phyloP scores from a whole-genome alignment of 2,113 vertebrate species.

The Bos javanicus region DNA sequence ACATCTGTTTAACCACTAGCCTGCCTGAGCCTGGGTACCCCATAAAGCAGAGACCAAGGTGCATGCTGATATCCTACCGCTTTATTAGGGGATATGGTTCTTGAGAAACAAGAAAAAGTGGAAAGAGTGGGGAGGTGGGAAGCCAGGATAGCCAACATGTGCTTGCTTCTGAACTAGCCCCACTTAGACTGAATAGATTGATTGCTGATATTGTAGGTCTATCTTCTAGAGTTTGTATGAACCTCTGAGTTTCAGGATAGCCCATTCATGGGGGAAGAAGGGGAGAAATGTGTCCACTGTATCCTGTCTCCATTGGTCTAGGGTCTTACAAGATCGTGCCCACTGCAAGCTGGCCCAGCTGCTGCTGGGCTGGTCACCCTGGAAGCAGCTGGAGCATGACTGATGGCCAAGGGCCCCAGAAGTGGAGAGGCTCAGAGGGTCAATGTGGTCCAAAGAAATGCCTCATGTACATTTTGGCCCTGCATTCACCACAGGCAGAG shows the following conservation, averaged over 20 bases:
- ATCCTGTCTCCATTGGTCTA: neutral
- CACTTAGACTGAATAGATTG: fast-evolving
- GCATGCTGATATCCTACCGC: neutral
- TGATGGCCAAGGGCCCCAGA: neutral
- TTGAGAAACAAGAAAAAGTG: neutral
- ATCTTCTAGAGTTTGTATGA: neutral
- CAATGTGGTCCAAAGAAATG: neutral
- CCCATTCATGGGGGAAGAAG: neutral
- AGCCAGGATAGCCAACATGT: neutral
- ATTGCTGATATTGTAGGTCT: neutral
- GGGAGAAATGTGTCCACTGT: fast-evolving
- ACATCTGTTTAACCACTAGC: neutral
- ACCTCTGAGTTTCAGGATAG: neutral
- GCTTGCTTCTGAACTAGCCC: neutral
- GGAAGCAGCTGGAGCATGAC: neutral
- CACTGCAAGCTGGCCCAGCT: neutral
- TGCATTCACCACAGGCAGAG: neutral
- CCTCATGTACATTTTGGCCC: neutral
- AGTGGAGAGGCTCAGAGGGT: neutral
- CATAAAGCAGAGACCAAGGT: neutral
- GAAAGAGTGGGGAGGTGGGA: neutral
- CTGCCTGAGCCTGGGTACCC: neutral
- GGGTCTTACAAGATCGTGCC: neutral
- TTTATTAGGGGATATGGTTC: neutral
- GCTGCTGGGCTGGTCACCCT: neutral